Conservation (phyloP, 2,888 invertebrate species). For the Cataglyphis cursor region DNA sequence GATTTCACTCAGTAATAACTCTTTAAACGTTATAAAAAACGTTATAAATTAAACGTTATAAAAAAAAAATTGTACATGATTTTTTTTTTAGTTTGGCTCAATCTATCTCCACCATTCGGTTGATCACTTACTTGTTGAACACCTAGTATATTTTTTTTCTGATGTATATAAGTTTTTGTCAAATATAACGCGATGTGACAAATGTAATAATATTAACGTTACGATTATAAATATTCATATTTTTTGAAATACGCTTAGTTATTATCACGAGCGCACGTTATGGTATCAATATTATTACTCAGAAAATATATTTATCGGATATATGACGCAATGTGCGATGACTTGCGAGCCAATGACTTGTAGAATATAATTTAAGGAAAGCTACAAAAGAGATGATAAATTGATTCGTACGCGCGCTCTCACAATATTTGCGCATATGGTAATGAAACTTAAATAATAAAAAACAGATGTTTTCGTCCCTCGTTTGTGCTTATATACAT, state of each 20-base stretch:
- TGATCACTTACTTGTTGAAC: no score
- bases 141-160: neutral
- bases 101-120: no score
- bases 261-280: neutral
- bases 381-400: neutral
- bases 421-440: neutral
- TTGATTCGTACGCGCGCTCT: no score
- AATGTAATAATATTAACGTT: neutral
- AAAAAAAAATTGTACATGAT: no score
- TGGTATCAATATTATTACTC: neutral
- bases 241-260: neutral
- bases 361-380: neutral
- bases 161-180: neutral
- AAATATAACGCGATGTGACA: neutral
- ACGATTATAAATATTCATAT: neutral
- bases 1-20: no score
- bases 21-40: no score
- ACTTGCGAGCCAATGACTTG: constrained; percentile 1
- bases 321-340: constrained; percentile 6
- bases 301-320: neutral
- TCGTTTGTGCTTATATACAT: neutral
- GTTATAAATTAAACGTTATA: no score
- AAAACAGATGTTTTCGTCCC: neutral
- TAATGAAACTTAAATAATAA: neutral
- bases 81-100: no score